Evolutionary conservation across 2,797 vertebrate species (phyloP).

Genomic region (Thripadectes ignobilis): DNA sequence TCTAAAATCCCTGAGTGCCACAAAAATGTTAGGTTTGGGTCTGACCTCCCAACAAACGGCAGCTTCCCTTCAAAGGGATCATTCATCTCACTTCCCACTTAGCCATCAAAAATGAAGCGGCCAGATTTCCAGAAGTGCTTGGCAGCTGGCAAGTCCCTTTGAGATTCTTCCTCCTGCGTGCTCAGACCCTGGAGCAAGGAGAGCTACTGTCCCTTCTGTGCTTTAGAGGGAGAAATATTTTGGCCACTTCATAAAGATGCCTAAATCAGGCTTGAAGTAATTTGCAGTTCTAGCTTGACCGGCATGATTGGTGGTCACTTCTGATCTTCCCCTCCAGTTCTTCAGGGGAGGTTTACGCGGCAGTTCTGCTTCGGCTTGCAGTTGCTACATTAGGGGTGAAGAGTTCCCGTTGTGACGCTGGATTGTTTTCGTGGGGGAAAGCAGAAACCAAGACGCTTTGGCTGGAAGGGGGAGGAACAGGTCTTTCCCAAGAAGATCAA

Average conservation of each 20-base stretch:
- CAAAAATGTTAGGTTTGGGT: neutral
- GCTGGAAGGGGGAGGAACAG: neutral
- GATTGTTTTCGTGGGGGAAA: slow-evolving; percentile 22
- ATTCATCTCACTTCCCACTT: neutral
- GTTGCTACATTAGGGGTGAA: neutral
- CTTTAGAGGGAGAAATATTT: neutral
- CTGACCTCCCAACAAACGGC: neutral
- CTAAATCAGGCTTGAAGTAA: neutral
- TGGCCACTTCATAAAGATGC: neutral
- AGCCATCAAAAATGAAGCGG: neutral
- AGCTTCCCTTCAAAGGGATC: neutral
- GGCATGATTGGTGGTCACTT: neutral
- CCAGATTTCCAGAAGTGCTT: neutral
- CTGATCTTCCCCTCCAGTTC: neutral
- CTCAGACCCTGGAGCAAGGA: neutral
- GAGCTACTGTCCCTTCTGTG: neutral
- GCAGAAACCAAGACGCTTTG: neutral
- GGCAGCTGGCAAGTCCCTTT: neutral
- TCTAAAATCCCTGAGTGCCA: neutral
- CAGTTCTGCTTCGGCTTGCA: neutral
- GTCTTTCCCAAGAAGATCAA: slow-evolving; percentile 30
- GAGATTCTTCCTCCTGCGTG: neutral
- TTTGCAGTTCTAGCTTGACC: neutral
- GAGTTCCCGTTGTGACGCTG: neutral
- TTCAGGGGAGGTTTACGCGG: neutral